These are phyloP conservation scores for Ceriagrion tenellum DNA, from an alignment of 2,888 invertebrate genomes.

Conservation along the genomic window DNA sequence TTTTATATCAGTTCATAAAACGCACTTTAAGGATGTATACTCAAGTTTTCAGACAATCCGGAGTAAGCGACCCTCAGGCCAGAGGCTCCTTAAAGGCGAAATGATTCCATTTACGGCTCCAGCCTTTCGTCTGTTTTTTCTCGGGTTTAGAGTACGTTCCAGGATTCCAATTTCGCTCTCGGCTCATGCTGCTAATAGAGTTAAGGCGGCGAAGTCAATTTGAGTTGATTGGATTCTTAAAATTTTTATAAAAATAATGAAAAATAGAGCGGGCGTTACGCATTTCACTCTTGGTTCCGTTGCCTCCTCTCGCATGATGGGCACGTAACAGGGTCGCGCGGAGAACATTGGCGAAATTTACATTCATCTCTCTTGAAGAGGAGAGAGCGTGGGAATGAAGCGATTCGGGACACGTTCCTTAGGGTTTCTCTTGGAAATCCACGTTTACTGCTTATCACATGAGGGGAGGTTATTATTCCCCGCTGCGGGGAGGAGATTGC, in stretches of 20 bases:
- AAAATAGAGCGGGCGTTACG: background rate
- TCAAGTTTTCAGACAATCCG: no score
- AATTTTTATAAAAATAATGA: background rate
- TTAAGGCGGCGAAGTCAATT: background rate
- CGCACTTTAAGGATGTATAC: no score
- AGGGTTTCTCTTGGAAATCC: background rate
- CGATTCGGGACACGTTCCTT: conserved; percentile 21
- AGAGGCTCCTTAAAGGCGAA: background rate
- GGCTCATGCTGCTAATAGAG: background rate
- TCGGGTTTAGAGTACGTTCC: background rate
- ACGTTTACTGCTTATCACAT: background rate
- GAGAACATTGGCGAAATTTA: background rate
- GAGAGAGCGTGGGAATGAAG: background rate
- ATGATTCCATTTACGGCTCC: background rate
- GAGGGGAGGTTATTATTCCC: background rate
- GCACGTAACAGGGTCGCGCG: background rate
- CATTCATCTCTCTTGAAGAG: background rate
- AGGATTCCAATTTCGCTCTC: background rate
- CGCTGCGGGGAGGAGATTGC: background rate
- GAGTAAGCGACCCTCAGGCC: no score
- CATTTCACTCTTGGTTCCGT: background rate
- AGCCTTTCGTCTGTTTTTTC: background rate
- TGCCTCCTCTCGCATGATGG: background rate
- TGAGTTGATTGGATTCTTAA: background rate
- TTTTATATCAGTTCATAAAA: no score